These are phyloP conservation scores for Melieria omissa DNA, from an alignment of 2,888 invertebrate genomes.

Conservation along the genomic window DNA sequence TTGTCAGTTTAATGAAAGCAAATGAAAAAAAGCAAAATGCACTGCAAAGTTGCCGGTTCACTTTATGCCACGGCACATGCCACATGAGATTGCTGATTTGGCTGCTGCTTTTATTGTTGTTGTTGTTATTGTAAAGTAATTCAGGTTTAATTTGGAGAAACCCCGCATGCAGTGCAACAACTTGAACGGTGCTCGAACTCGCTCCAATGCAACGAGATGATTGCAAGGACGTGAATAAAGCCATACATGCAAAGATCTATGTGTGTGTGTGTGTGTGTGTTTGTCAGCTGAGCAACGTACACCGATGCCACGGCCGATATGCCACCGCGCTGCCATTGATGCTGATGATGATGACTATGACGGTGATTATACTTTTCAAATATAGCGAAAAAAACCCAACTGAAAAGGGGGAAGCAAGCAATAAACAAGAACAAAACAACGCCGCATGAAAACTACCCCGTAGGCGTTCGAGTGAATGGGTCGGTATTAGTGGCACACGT, in stretches of 20 bases:
- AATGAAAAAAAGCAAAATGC: not conserved
- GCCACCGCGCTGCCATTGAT: not conserved
- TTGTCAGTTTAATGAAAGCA: not conserved
- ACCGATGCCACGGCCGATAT: slow-evolving; percentile 14
- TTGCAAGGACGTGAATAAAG: too few relatives aligned
- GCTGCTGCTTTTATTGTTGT: not conserved
- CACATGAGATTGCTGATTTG: slow-evolving; percentile 23
- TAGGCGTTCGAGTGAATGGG: slow-evolving; percentile 21
- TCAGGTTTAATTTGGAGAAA: slow-evolving; percentile 32
- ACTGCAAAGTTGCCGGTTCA: not conserved
- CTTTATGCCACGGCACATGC: slow-evolving; percentile 16
- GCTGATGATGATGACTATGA: slow-evolving; percentile 40
- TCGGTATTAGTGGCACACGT: not conserved
- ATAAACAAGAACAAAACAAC: slow-evolving; percentile 20
- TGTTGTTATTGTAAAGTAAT: slow-evolving; percentile 14
- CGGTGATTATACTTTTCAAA: slow-evolving; percentile 34
- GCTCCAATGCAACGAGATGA: not conserved
- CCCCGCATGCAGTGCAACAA: slow-evolving; percentile 27
- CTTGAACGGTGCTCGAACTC: slow-evolving; percentile 12
- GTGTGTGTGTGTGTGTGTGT: not conserved
- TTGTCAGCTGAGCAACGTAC: not conserved
- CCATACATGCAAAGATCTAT: too few relatives aligned
- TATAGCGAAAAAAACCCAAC: slow-evolving; percentile 3
- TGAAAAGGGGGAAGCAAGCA: slow-evolving; percentile 16
- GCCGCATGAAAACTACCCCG: slow-evolving; percentile 16